These are phyloP conservation scores for Aphidius colemani DNA, from an alignment of 2,888 invertebrate genomes.

Conservation along the genomic window DNA sequence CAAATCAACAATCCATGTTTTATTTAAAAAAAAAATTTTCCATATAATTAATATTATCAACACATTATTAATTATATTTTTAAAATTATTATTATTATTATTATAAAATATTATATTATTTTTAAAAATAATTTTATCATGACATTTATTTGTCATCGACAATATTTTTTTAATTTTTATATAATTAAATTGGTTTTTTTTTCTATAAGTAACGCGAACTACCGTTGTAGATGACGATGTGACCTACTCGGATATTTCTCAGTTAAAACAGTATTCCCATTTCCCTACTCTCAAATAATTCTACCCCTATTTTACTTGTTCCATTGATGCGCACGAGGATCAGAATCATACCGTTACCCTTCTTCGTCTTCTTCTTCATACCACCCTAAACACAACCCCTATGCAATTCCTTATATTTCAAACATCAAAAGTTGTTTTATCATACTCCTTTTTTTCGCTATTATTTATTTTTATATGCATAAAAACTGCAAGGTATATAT, in stretches of 20 bases:
- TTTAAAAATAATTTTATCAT: conserved; percentile 12
- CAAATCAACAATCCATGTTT: neutral
- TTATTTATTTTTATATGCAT: too few relatives aligned
- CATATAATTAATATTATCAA: neutral
- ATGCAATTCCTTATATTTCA: neutral
- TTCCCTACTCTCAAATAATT: neutral
- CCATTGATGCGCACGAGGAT: neutral
- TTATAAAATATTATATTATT: neutral
- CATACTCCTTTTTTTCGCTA: too few relatives aligned
- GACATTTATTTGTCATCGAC: conserved; percentile 22
- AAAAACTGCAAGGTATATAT: too few relatives aligned
- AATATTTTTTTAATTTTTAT: conserved; percentile 31
- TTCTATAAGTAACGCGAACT: conserved; percentile 52
- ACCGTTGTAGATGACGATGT: conserved; percentile 52
- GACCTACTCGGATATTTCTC: conserved; percentile 58
- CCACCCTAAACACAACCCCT: neutral
- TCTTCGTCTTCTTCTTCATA: neutral
- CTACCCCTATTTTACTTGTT: neutral
- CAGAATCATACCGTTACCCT: neutral
- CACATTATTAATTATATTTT: neutral
- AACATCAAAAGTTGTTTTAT: too few relatives aligned
- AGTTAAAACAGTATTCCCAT: conserved; percentile 44
- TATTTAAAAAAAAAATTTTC: neutral
- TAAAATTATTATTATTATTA: neutral
- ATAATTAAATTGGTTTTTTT: too few relatives aligned